phyloP scores from a whole-genome alignment of 2,888 invertebrate genomes.

The Malthinus seriepunctatus region DNA sequence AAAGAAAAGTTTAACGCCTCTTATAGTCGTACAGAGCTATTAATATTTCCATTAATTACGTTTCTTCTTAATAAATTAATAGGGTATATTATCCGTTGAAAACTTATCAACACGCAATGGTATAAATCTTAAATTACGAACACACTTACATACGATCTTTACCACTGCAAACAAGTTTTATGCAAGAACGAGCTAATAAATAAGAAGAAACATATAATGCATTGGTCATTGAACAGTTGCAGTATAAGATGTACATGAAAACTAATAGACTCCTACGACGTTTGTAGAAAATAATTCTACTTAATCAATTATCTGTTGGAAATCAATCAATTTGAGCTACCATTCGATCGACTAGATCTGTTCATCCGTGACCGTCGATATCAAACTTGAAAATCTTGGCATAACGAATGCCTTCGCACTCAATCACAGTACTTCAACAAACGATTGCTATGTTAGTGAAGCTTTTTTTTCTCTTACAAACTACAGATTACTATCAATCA shows the following conservation, averaged over 20 bases:
- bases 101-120: constrained; percentile 18
- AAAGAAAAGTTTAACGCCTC: no score
- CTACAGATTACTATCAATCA: no score
- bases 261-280: constrained; percentile 31
- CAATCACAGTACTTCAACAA: constrained; percentile 19
- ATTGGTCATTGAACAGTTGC: constrained; percentile 21
- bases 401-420: constrained; percentile 19
- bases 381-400: constrained; percentile 30
- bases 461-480: background rate
- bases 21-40: constrained; percentile 1
- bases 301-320: constrained; percentile 44
- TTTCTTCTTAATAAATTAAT: constrained; percentile 16
- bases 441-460: background rate
- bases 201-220: constrained; percentile 14
- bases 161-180: constrained; percentile 12
- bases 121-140: constrained; percentile 11
- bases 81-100: constrained; percentile 14
- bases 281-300: constrained; percentile 40
- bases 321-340: constrained; percentile 42
- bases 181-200: constrained; percentile 15
- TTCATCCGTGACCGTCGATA: constrained; percentile 27
- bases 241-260: constrained; percentile 13
- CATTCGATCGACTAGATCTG: constrained; percentile 20
- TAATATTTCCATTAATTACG: constrained; percentile 12
- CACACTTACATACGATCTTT: constrained; percentile 3